Evolutionary conservation across 2,888 invertebrate genomes (phyloP).

Genomic region (Mimas tiliae): DNA sequence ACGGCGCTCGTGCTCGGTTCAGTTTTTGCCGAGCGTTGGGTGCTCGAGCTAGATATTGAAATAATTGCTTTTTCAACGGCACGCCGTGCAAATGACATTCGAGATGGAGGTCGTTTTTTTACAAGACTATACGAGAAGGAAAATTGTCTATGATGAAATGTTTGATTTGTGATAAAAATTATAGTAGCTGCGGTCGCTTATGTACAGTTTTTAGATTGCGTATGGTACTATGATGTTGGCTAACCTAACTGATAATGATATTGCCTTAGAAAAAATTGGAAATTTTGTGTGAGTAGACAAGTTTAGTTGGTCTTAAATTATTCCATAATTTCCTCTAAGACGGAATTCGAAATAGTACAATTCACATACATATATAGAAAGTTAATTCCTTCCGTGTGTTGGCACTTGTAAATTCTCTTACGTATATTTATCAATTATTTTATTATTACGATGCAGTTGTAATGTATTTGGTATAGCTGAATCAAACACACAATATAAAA

Average conservation of each 20-base stretch:
- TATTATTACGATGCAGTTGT: not conserved
- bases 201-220: not conserved
- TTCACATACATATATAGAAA: too few relatives aligned
- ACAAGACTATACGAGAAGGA: slow-evolving; percentile 65
- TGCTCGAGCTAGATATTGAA: slow-evolving; percentile 80
- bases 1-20: slow-evolving; percentile 76
- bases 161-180: slow-evolving; percentile 52
- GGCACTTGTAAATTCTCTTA: too few relatives aligned
- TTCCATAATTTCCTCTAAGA: too few relatives aligned
- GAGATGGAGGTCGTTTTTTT: slow-evolving; percentile 84
- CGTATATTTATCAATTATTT: not conserved
- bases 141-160: slow-evolving; percentile 78
- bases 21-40: slow-evolving; percentile 72
- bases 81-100: slow-evolving; percentile 84
- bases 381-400: too few relatives aligned
- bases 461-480: not conserved
- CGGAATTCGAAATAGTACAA: too few relatives aligned
- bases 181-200: not conserved
- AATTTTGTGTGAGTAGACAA: not conserved
- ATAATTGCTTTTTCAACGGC: slow-evolving; percentile 84
- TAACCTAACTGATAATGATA: not conserved
- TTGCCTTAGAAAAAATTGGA: not conserved
- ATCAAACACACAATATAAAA: slow-evolving; percentile 2
- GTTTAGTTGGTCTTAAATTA: too few relatives aligned
- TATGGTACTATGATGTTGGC: not conserved